These are phyloP conservation scores for Astreopora myriophthalma DNA, from an alignment of 64 coral and sea anemone species.

Conservation along the genomic window DNA sequence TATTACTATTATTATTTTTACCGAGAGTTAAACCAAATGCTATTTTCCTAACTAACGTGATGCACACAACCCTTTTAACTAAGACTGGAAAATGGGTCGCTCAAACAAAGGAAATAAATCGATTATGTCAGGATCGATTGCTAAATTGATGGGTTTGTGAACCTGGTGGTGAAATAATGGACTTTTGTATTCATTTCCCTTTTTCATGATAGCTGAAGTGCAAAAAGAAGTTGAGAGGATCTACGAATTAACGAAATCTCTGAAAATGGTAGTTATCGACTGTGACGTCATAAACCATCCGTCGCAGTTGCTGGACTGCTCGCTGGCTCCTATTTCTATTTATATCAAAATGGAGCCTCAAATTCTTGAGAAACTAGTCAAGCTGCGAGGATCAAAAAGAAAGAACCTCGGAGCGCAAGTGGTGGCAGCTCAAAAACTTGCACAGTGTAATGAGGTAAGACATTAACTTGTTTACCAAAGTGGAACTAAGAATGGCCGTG, in stretches of 20 bases:
- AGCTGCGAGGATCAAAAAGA: constrained; percentile 69
- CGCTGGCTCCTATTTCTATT: constrained; percentile 77
- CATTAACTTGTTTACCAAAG: not conserved
- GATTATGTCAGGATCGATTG: too few species aligned
- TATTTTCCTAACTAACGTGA: too few species aligned
- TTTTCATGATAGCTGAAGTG: constrained; percentile 63
- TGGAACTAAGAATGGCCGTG: too few species aligned
- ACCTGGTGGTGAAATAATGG: not conserved
- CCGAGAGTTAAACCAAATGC: too few species aligned
- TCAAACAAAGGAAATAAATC: too few species aligned
- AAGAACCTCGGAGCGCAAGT: constrained; percentile 81
- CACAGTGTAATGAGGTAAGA: constrained; percentile 81
- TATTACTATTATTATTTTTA: too few species aligned
- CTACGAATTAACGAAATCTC: constrained; percentile 85
- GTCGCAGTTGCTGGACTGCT: constrained; percentile 82
- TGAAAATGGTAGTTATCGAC: constrained; percentile 89
- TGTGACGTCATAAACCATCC: constrained; percentile 92
- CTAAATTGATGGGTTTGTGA: too few species aligned
- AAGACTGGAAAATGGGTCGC: too few species aligned
- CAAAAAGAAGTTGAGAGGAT: constrained; percentile 87
- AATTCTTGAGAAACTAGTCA: constrained; percentile 82
- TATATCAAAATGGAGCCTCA: constrained; percentile 86
- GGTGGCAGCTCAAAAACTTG: constrained; percentile 72
- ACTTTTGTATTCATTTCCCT: not conserved
- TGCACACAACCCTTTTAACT: too few species aligned